Evolutionary conservation across 2,113 vertebrate species (phyloP).

Genomic region (Nothocercus nigrocapillus): DNA sequence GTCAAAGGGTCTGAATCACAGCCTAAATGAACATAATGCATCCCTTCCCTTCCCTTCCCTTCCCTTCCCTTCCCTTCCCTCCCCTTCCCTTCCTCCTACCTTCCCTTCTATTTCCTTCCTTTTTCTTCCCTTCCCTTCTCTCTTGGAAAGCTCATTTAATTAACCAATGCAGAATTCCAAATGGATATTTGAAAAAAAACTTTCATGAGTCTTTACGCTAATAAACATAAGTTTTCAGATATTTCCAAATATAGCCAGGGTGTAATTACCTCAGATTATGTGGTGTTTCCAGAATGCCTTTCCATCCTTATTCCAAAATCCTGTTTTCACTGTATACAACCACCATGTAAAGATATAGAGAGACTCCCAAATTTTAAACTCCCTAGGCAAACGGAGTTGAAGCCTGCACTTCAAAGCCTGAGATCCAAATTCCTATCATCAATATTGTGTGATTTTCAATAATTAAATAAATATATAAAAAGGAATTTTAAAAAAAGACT

Average conservation of each 20-base stretch:
- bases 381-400: neutral
- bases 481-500: neutral
- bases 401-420: neutral
- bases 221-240: neutral
- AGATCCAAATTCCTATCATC: rapidly evolving
- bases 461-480: neutral
- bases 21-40: neutral
- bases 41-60: too few relatives aligned
- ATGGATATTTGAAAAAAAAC: neutral
- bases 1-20: neutral
- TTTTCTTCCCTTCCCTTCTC: neutral
- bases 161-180: neutral
- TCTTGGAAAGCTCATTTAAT: neutral
- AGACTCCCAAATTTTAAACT: neutral
- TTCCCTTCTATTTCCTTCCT: too few relatives aligned
- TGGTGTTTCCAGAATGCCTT: neutral
- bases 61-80: too few relatives aligned
- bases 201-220: neutral
- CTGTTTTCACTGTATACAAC: neutral
- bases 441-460: neutral
- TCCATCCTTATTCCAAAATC: neutral
- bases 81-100: too few relatives aligned
- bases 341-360: neutral
- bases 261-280: neutral
- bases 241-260: neutral